These are phyloP conservation scores for Galleria mellonella DNA, from an alignment of 1,140 invertebrate genomes.

Conservation along the genomic window DNA sequence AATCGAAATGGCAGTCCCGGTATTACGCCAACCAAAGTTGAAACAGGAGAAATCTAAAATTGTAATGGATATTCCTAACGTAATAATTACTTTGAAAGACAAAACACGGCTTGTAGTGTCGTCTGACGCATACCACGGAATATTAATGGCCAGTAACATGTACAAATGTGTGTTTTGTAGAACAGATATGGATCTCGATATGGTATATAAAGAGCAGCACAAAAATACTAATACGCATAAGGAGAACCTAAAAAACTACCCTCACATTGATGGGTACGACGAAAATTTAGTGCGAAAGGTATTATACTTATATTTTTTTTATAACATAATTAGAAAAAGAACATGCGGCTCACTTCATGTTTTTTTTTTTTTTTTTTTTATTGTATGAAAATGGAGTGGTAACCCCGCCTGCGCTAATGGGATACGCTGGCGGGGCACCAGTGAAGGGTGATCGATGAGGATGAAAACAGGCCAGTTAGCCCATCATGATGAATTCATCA, in stretches of 20 bases:
- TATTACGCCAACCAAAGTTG: constrained; percentile 30
- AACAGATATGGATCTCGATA: constrained; percentile 16
- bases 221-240: constrained; percentile 21
- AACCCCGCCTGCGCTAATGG: no score
- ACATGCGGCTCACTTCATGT: background rate
- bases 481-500: no score
- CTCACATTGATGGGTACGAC: constrained; percentile 24
- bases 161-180: constrained; percentile 34
- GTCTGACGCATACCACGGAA: constrained; percentile 34
- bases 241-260: constrained; percentile 17
- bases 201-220: constrained; percentile 24
- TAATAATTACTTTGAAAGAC: constrained; percentile 34
- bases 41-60: constrained; percentile 7
- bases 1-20: constrained; percentile 26
- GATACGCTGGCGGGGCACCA: no score
- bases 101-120: constrained; percentile 27
- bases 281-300: constrained; percentile 45
- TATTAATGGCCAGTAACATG: constrained; percentile 19
- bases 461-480: no score
- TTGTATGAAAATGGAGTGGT: no score
- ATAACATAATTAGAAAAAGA: background rate
- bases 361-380: constrained; percentile 1
- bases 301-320: constrained; percentile 3
- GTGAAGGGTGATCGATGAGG: no score
- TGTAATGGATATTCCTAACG: constrained; percentile 10